Evolutionary conservation across 64 coral and sea anemone species (phyloP).

Genomic region (Montipora sp.): DNA sequence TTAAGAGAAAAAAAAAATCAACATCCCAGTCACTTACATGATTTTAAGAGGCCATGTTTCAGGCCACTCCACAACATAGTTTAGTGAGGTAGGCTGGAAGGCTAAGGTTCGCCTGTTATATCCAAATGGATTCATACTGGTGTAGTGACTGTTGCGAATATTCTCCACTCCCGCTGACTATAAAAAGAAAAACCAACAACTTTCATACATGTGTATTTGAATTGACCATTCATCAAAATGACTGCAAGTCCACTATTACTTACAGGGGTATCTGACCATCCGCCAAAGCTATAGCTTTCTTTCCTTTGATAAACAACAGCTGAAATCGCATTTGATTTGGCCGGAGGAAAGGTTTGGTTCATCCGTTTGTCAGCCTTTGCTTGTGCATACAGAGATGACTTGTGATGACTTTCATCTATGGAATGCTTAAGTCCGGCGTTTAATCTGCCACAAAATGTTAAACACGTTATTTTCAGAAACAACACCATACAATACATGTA

Average conservation of each 20-base stretch:
- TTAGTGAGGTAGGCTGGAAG: slow-evolving; percentile 67
- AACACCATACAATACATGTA: no score
- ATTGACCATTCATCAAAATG: not conserved
- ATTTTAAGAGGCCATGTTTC: slow-evolving; percentile 95
- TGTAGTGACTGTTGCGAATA: slow-evolving; percentile 37
- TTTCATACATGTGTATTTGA: not conserved
- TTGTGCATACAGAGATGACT: not conserved
- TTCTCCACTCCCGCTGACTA: slow-evolving; percentile 45
- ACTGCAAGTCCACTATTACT: not conserved
- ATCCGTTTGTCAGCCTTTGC: slow-evolving; percentile 23
- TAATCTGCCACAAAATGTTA: slow-evolving; percentile 16
- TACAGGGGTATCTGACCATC: slow-evolving; percentile 49
- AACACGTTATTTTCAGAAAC: not conserved
- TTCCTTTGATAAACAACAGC: not conserved
- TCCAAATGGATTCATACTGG: slow-evolving; percentile 89
- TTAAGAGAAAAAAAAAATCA: not conserved
- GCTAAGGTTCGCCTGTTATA: slow-evolving; percentile 82
- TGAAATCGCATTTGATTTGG: not conserved
- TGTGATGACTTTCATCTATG: not conserved
- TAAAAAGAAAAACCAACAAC: not conserved
- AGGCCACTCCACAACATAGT: slow-evolving; percentile 94
- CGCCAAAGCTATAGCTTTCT: slow-evolving; percentile 28
- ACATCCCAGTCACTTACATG: slow-evolving; percentile 53
- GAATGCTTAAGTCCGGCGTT: slow-evolving; percentile 21
- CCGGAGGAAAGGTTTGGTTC: slow-evolving; percentile 35